A percentile compares a stretch with the other conserved stretches of the same genome.
These are phyloP conservation scores for Diplolepis rosae DNA, from an alignment of 2,888 invertebrate species.

Conservation along the genomic window DNA sequence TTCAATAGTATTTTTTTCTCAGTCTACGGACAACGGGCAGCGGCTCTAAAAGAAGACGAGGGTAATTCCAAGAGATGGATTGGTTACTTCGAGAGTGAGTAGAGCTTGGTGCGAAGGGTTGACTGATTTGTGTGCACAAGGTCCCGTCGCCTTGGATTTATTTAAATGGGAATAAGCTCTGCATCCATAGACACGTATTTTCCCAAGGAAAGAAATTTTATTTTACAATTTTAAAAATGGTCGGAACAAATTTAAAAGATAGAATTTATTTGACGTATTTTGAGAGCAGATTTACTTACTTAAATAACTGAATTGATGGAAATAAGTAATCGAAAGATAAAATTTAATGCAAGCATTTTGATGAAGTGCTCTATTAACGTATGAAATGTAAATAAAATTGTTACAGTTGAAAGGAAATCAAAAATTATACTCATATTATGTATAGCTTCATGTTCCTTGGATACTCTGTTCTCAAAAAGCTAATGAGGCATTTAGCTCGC, in stretches of 20 bases:
- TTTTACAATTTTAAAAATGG: too few species aligned
- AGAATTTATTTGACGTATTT: too few species aligned
- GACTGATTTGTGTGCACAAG: conserved; percentile 70
- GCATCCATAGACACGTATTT: conserved; percentile 28
- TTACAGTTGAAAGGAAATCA: too few species aligned
- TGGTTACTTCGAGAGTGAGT: conserved; percentile 44
- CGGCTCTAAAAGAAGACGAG: conserved; percentile 5
- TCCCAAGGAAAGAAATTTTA: not conserved
- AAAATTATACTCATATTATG: not conserved
- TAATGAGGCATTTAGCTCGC: not conserved
- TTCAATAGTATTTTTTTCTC: too few species aligned
- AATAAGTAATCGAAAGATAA: too few species aligned
- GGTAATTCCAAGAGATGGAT: conserved; percentile 30
- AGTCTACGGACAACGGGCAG: conserved; percentile 6
- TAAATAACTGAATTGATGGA: too few species aligned
- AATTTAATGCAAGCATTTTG: too few species aligned
- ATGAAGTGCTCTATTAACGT: too few species aligned
- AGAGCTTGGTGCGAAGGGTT: conserved; percentile 56
- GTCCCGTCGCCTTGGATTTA: conserved; percentile 67
- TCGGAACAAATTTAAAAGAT: too few species aligned
- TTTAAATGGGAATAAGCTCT: conserved; percentile 69
- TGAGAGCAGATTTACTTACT: too few species aligned
- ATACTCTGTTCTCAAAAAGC: not conserved
- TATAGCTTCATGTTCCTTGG: not conserved
- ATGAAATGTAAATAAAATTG: too few species aligned